A percentile compares a stretch with the other conserved stretches of the same genome.
Conservation (phyloP, 2,113 vertebrate species). For the Deroptyus accipitrinus region DNA sequence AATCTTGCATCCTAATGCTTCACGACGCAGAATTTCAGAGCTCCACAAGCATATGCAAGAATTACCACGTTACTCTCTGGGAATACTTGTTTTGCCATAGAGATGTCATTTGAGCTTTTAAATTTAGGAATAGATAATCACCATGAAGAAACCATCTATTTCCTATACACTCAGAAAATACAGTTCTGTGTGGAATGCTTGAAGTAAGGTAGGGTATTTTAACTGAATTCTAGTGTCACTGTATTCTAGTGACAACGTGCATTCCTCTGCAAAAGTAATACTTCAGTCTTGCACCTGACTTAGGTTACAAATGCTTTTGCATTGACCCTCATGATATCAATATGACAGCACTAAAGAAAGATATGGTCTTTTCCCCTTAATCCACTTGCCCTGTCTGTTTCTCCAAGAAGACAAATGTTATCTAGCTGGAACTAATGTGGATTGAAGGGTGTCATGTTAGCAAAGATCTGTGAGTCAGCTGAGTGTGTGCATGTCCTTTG, state of each 20-base stretch:
- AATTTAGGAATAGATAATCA: neutral
- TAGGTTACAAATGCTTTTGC: neutral
- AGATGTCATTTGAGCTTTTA: neutral
- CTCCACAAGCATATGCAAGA: neutral
- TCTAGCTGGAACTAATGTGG: constrained; percentile 45
- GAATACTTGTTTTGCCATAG: neutral
- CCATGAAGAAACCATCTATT: neutral
- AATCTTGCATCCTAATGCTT: neutral
- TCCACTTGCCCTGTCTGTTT: neutral
- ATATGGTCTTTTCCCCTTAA: neutral
- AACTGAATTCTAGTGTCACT: neutral
- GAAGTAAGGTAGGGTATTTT: neutral
- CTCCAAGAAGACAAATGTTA: neutral
- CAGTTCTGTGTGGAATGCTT: neutral
- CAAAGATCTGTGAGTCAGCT: constrained; percentile 40
- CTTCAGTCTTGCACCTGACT: neutral
- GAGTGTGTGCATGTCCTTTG: constrained; percentile 62
- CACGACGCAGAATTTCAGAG: neutral
- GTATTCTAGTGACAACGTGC: neutral
- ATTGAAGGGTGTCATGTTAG: constrained; percentile 49
- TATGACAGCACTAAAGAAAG: neutral
- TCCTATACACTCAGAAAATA: neutral
- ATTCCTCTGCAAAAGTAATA: neutral
- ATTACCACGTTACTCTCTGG: neutral
- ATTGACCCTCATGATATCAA: neutral